phyloP scores from a whole-genome alignment of 2,113 vertebrate species.

The Rhagologus leucostigma region DNA sequence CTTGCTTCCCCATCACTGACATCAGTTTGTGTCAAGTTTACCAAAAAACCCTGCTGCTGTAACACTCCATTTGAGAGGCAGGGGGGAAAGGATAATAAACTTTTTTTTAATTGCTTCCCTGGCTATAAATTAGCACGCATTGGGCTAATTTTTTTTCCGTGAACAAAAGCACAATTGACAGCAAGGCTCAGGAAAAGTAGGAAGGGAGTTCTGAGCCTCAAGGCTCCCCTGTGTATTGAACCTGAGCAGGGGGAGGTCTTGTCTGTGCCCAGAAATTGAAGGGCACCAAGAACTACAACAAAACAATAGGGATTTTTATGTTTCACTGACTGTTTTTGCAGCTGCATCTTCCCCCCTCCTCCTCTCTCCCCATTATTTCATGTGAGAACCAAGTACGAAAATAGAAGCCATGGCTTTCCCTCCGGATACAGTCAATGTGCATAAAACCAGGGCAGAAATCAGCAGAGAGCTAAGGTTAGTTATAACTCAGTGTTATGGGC shows the following conservation, averaged over 20 bases:
- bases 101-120: constrained; percentile 44
- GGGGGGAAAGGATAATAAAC: constrained; percentile 31
- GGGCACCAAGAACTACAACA: not conserved
- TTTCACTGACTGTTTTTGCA: constrained; percentile 56
- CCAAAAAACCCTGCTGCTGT: constrained; percentile 27
- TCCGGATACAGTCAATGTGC: not conserved
- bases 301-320: constrained; percentile 54
- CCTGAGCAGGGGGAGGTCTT: constrained; percentile 38
- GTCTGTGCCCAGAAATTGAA: constrained; percentile 47
- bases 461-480: not conserved
- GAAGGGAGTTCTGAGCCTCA: constrained; percentile 24
- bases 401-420: not conserved
- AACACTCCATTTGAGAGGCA: not conserved
- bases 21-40: constrained; percentile 10
- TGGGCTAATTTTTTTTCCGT: not conserved
- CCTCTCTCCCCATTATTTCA: not conserved
- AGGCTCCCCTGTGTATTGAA: constrained; percentile 25
- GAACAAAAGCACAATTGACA: constrained; percentile 54
- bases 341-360: constrained; percentile 38
- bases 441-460: not conserved
- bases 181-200: not conserved
- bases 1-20: not conserved
- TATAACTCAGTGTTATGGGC: not conserved
- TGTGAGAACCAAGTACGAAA: constrained; percentile 31
- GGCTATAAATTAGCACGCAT: constrained; percentile 47